A percentile compares a stretch with the other conserved stretches of the same genome.
Evolutionary conservation across 2,888 invertebrate species (phyloP).

Genomic region (Netelia inedita): DNA sequence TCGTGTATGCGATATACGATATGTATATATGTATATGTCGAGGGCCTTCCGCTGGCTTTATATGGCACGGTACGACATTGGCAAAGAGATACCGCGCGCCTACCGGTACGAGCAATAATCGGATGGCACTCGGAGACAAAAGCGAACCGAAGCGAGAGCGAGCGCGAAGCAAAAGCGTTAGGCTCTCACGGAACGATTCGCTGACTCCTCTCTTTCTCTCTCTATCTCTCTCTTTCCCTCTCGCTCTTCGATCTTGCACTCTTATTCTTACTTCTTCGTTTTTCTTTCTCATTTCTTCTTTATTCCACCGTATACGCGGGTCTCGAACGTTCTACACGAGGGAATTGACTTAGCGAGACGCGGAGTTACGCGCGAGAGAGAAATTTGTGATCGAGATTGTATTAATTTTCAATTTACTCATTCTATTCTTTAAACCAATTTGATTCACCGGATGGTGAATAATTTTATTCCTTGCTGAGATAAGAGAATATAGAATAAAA

Average conservation of each 20-base stretch:
- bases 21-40: conserved; percentile 22
- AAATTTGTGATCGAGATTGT: conserved; percentile 1
- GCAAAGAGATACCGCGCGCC: conserved; percentile 71
- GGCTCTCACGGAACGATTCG: conserved; percentile 62
- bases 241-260: conserved; percentile 37
- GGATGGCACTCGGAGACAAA: conserved; percentile 72
- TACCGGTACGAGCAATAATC: conserved; percentile 71
- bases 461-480: conserved; percentile 7
- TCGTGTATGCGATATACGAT: conserved; percentile 14
- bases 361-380: conserved; percentile 17
- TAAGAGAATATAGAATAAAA: conserved; percentile 39
- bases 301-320: conserved; percentile 33
- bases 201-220: conserved; percentile 49
- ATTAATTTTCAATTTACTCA: neutral
- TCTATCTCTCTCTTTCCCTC: conserved; percentile 46
- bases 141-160: conserved; percentile 55
- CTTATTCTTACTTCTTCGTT: conserved; percentile 32
- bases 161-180: conserved; percentile 57
- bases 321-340: conserved; percentile 41
- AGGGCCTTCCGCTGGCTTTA: conserved; percentile 59
- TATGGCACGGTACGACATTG: conserved; percentile 69
- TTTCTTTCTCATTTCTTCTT: conserved; percentile 15
- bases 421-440: neutral
- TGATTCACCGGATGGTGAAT: too few species aligned
- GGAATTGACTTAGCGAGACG: conserved; percentile 54